A percentile compares a stretch with the other conserved stretches of the same genome.
Evolutionary conservation across 2,888 invertebrate genomes (phyloP).

Genomic region (Oscheius sp.): DNA sequence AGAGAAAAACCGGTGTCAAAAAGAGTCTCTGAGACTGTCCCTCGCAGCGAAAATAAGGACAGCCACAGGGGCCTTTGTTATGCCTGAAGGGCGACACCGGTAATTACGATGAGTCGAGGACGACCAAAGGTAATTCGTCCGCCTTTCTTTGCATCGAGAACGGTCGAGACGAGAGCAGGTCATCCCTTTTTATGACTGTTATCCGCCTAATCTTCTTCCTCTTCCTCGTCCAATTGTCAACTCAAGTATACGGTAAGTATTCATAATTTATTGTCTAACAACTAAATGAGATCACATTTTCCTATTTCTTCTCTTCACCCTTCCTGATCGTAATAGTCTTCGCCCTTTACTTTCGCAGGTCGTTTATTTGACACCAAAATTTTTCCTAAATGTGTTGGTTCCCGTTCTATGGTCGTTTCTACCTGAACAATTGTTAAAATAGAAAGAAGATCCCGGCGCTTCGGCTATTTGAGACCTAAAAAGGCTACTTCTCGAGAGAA

Average conservation of each 20-base stretch:
- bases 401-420: too few relatives aligned
- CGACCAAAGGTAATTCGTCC: not conserved
- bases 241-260: not conserved
- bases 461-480: conserved; percentile 5
- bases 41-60: conserved; percentile 12
- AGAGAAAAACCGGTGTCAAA: conserved; percentile 14
- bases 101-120: conserved; percentile 17
- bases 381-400: too few relatives aligned
- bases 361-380: not conserved
- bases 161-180: not conserved
- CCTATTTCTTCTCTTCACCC: not conserved
- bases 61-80: conserved; percentile 10
- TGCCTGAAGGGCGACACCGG: conserved; percentile 10
- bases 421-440: conserved; percentile 24
- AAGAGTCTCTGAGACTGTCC: too few relatives aligned
- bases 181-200: too few relatives aligned
- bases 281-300: conserved; percentile 3
- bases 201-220: not conserved
- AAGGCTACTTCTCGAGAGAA: not conserved
- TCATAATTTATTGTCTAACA: not conserved
- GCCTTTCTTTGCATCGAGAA: not conserved
- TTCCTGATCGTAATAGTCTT: conserved; percentile 7
- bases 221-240: not conserved
- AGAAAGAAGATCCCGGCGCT: conserved; percentile 13
- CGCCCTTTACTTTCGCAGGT: not conserved